Evolutionary conservation across 2,113 vertebrate genomes (phyloP).

Genomic region (Amphiprion ocellaris): DNA sequence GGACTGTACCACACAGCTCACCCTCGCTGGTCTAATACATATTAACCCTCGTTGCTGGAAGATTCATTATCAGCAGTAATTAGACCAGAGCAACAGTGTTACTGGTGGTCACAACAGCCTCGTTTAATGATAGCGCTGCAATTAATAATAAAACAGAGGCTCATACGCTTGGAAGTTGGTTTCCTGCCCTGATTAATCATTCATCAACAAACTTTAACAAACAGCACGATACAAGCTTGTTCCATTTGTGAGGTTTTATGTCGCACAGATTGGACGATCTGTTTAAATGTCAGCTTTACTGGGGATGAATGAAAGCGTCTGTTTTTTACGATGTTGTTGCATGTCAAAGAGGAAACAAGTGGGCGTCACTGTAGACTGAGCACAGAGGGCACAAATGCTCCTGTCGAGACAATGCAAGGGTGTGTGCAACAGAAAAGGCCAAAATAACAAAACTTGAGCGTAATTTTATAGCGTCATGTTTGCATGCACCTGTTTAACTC

Average conservation of each 20-base stretch:
- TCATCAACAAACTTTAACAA: background rate
- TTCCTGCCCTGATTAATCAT: background rate
- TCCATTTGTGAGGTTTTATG: background rate
- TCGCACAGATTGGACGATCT: background rate
- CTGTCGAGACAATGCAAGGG: no score
- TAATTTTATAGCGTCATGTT: no score
- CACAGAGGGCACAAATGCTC: no score
- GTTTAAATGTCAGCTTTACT: background rate
- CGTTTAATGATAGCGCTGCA: slow-evolving; percentile 7
- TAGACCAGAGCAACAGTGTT: background rate
- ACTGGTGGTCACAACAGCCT: background rate
- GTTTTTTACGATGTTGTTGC: background rate
- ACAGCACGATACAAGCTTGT: background rate
- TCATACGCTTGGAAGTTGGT: background rate
- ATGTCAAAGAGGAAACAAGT: background rate
- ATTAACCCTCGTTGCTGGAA: slow-evolving; percentile 21
- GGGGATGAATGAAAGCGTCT: no score
- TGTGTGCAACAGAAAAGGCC: no score
- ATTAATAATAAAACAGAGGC: slow-evolving; percentile 29
- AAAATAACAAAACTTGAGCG: no score
- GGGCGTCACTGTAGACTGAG: no score
- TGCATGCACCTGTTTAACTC: no score
- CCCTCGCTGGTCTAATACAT: slow-evolving; percentile 18
- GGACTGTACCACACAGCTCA: slow-evolving; percentile 40
- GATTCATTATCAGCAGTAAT: slow-evolving; percentile 41